phyloP scores from a whole-genome alignment of 2,888 invertebrate genomes.

The Tyria jacobaeae region DNA sequence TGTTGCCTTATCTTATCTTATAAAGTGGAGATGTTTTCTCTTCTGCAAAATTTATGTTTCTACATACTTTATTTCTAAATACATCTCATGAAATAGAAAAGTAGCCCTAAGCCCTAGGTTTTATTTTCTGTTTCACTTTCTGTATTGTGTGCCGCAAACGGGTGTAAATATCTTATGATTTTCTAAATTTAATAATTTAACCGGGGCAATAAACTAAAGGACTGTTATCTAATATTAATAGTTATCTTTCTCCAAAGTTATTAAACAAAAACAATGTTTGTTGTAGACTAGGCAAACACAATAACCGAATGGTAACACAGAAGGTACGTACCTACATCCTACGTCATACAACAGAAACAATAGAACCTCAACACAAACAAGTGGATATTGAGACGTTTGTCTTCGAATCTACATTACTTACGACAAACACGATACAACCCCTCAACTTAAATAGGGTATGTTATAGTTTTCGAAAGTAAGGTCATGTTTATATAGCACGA shows the following conservation, averaged over 20 bases:
- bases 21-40: no score
- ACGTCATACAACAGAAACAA: slow-evolving; percentile 55
- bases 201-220: not conserved
- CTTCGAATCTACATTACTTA: slow-evolving; percentile 63
- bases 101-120: no score
- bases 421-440: slow-evolving; percentile 47
- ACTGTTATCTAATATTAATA: not conserved
- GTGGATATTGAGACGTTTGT: slow-evolving; percentile 69
- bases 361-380: slow-evolving; percentile 45
- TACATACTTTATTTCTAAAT: no score
- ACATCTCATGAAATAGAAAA: no score
- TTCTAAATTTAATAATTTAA: no score
- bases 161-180: no score
- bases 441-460: slow-evolving; percentile 34
- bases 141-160: no score
- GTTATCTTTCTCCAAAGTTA: slow-evolving; percentile 2
- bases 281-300: slow-evolving; percentile 45
- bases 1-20: no score
- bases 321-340: slow-evolving; percentile 31
- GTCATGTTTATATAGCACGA: slow-evolving; percentile 17
- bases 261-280: slow-evolving; percentile 34
- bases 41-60: no score
- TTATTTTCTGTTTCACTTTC: no score
- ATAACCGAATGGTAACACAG: slow-evolving; percentile 35
- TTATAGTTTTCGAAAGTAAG: slow-evolving; percentile 19